Base-by-base conservation (phyloP, 2,888 invertebrate genomes). In the Alloplasta piceator region DNA sequence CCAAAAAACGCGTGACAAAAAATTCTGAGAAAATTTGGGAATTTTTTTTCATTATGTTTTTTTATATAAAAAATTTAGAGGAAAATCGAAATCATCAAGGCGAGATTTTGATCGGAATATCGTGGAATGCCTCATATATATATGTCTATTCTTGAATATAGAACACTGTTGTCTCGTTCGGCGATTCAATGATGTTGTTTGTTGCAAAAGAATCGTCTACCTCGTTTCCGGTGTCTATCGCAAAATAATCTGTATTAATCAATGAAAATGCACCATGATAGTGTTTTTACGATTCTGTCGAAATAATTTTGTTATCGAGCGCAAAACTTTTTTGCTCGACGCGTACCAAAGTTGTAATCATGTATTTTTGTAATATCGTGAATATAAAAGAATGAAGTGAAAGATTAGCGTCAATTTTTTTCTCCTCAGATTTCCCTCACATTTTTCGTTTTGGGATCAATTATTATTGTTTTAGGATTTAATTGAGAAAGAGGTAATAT, bases 341-440 rank as follows among this genome's bases (percentile, higher is more conserved):
- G 16, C 48, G 58, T 64, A 14, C 60, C 66, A 78, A 70, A 81
- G 70, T 78, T 81, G 52, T 78, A 78, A 38, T 52, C 7, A 78
- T 81, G 81, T 81, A 81, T 81, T 81, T 81, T 81, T 81, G 64
- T 81, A 81, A 66, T 70, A 61, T 74, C 71, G 74, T 64, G 64
- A 74, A 78, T 81, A 71, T 39, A 73, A 78, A 39, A 55, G 39
- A 63, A 68, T 63, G 46, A 80, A 26, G 1, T 26, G 26, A 58
- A 41, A 50, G 5, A 61, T 16, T 16, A 60, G 52, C 38, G 36
- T 2, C 26, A 58, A 36, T 38, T 58, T 36, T 58, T 52, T 14
- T 6, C n/a, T 14, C 14, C 52, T 6, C 6, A 5, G 14, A 6
- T 2, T 12, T 26, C 3, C 1, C 26, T 3, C 1, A 26, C 26